Conservation (phyloP, 1,140 invertebrate genomes). For the Metopolophium dirhodum region DNA sequence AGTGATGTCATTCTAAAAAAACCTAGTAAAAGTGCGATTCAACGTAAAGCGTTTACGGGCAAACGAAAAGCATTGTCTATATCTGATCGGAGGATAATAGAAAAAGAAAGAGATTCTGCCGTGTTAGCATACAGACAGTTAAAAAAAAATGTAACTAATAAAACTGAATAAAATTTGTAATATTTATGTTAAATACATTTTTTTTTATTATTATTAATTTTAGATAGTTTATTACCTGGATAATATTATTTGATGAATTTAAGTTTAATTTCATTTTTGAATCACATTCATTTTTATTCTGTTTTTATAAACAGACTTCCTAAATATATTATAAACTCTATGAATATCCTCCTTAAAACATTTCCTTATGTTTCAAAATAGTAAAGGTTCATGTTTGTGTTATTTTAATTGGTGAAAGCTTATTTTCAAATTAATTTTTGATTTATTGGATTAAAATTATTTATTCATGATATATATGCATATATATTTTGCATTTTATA, state of each 20-base stretch:
- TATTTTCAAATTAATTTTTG: neutral
- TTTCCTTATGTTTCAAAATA: neutral
- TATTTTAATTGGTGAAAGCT: neutral
- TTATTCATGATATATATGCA: neutral
- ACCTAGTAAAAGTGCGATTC: conserved; percentile 33
- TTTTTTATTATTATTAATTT: neutral
- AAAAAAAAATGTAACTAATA: conserved; percentile 44
- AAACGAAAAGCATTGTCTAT: conserved; percentile 37
- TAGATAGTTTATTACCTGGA: neutral
- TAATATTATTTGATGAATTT: neutral
- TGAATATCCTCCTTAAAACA: neutral
- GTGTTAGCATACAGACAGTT: conserved; percentile 42
- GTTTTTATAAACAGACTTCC: neutral
- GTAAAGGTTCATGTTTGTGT: neutral
- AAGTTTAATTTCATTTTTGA: neutral
- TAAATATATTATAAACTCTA: neutral
- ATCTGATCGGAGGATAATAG: conserved; percentile 44
- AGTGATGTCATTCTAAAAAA: conserved; percentile 39
- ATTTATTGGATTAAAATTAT: neutral
- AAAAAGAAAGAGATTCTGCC: conserved; percentile 52
- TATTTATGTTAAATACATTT: neutral
- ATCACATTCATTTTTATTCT: neutral
- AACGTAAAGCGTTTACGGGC: conserved; percentile 44
- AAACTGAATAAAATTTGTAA: neutral
- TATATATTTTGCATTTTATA: neutral